Percentiles rank a stretch among this genome's conserved stretches.
phyloP scores from a whole-genome alignment of 2,797 vertebrate species.

The Spinus pinus region DNA sequence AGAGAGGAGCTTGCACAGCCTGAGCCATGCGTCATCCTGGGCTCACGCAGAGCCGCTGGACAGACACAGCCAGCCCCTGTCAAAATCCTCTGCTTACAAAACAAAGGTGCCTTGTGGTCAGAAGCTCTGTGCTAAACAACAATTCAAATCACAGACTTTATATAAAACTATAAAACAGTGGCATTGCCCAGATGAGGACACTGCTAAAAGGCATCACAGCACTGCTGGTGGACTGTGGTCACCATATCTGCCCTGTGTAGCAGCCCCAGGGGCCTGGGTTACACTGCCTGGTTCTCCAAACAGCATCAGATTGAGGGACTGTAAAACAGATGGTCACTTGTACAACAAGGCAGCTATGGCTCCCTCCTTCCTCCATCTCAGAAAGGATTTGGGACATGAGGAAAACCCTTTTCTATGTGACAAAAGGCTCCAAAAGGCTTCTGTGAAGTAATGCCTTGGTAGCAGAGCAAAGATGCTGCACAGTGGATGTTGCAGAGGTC shows the following conservation, averaged over 20 bases:
- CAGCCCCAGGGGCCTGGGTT: neutral
- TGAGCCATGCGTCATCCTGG: accelerated
- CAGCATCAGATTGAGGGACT: accelerated
- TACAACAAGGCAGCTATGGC: neutral
- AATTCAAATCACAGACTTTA: neutral
- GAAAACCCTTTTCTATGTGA: neutral
- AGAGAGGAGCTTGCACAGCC: neutral
- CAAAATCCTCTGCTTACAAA: neutral
- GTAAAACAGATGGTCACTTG: neutral
- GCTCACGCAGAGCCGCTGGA: accelerated
- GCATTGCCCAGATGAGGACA: neutral
- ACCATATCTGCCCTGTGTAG: neutral
- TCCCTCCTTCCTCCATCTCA: neutral
- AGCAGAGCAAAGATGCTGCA: neutral
- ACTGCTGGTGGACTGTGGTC: neutral
- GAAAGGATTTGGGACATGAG: neutral
- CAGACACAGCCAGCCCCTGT: neutral
- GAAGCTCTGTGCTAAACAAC: neutral
- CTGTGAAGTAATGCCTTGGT: accelerated
- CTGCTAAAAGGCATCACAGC: neutral
- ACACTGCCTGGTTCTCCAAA: neutral
- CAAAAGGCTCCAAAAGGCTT: neutral
- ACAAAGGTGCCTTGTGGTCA: neutral
- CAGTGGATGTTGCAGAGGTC: neutral
- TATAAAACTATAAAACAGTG: neutral